Base-by-base conservation (phyloP, 2,113 vertebrate species). In the Cyanoramphus novaezelandiae region DNA sequence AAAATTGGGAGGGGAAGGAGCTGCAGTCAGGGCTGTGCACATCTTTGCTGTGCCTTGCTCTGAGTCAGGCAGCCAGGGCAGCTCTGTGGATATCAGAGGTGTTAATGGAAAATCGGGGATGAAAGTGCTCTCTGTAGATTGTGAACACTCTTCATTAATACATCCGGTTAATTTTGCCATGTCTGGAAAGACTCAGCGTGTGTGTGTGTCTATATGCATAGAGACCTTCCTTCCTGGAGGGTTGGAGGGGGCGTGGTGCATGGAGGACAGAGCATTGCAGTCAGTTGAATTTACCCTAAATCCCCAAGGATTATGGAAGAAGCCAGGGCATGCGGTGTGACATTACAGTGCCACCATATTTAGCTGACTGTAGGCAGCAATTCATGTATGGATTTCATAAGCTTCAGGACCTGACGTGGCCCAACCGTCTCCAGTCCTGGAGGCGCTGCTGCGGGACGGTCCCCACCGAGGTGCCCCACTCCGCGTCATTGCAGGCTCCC, bases 91-190 rank as follows among this genome's bases (percentile, higher is more conserved):
- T 91, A 53, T 79, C 17, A 0, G 71, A 90, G 88, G 85, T 83
- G 63, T 74, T 95, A 94, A 81, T 94, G 83, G 90, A 85, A 92
- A 90, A 82, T 21, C 17, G 2, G 64, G 69, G 86, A 92, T 88
- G 74, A 92, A 85, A 89, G 79, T 33, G 16, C 68, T 79, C 3
- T 0, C 76, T 82, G 53, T 39, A 24, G 43, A 68, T 86, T 70
- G 64, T 62, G 57, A 88, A 68, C 21, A 7, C 59, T 64, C 55
- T 53, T 85, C 55, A 27, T 86, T 79, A 82, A 86, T 93, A 62
- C 57, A 35, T 50, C 57, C 2, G 1, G 37, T 68, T 90, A 79
- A 90, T 82, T 92, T 43, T 82, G 37, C 33, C 7, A 2, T 33
- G 37, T 44, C 44, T 92, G 62, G 49, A 74, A 64, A 46, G 50